Percentiles rank a stretch among this genome's conserved stretches.
Conservation (phyloP, 2,888 invertebrate genomes). For the Drosophila limbata region DNA sequence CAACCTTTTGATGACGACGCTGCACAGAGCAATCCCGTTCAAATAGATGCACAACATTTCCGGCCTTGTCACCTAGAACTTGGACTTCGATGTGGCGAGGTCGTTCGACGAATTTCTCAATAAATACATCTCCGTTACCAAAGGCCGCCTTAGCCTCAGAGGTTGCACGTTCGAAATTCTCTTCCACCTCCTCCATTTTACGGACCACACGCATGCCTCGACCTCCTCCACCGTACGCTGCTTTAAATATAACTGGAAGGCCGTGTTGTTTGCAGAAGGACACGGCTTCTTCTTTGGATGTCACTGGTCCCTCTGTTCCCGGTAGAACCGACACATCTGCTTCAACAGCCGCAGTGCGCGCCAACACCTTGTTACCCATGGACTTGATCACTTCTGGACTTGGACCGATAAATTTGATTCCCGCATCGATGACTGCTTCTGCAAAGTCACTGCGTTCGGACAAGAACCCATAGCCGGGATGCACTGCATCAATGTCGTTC, state of each 20-base stretch:
- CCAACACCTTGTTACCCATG: slow-evolving; percentile 99
- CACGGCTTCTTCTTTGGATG: slow-evolving; percentile 93
- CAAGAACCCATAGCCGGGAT: slow-evolving; percentile 85
- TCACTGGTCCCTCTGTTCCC: slow-evolving; percentile 97
- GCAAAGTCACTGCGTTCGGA: slow-evolving; percentile 94
- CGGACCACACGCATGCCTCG: slow-evolving; percentile 96
- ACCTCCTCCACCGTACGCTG: slow-evolving; percentile 99
- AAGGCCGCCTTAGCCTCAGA: slow-evolving; percentile 98
- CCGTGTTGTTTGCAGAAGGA: slow-evolving; percentile 97
- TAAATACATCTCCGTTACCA: slow-evolving; percentile 99
- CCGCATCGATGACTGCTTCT: slow-evolving; percentile 95
- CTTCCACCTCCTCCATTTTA: slow-evolving; percentile 95
- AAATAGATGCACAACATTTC: slow-evolving; percentile 97
- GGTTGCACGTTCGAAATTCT: slow-evolving; percentile 95
- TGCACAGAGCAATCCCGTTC: slow-evolving; percentile 99
- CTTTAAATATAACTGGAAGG: slow-evolving; percentile 99
- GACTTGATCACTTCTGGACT: slow-evolving; percentile 96
- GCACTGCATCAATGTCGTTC: slow-evolving; percentile 92
- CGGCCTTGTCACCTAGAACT: slow-evolving; percentile 93
- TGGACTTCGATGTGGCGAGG: slow-evolving; percentile 98
- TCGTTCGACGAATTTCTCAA: slow-evolving; percentile 98
- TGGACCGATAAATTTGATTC: slow-evolving; percentile 98
- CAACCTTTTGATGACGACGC: slow-evolving; percentile 98
- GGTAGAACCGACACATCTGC: slow-evolving; percentile 97
- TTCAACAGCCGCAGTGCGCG: slow-evolving; percentile 96